Evolutionary conservation across 1,140 invertebrate genomes (phyloP), one percentile per base, ranked within the genome.

Genomic region (Limonius californicus): DNA sequence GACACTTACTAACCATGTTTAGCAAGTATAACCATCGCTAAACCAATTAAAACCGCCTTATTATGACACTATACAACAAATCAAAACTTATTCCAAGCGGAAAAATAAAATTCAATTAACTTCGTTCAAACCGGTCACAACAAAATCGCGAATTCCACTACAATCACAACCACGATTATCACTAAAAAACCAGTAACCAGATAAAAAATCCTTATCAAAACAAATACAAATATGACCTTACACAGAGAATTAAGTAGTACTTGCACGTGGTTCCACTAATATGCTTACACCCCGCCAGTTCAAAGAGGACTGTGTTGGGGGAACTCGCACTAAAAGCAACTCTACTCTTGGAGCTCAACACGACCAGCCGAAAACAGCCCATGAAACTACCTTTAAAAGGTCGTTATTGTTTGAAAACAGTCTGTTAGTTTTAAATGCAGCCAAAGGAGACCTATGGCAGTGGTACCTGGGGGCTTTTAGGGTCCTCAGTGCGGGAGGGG

Each of bases 361-460:
- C 42, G 12, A 27, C 42, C 42, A 4, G 16, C n/a, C 42, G 14
- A 45, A 45, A n/a, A 4, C 16, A 45, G 2, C 12, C 42, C 4
- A 15, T 6, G 3, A 12, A 45, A 45, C 42, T 45, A 45, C 42
- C 42, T 45, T 12, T 45, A 45, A 45, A 45, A 45, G 42, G 42
- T 45, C 42, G 42, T 45, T 45, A 45, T 45, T 45, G 42, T 45
- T 45, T 45, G 42, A n/a, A 45, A 45, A 45, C 42, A 45, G 42
- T 45, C 42, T 35, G 32, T 8, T 8, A 35, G 8, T 35, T 35
- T 35, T 8, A 35, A n/a, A n/a, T n/a, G n/a, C n/a, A n/a, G n/a
- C n/a, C n/a, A n/a, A n/a, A n/a, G n/a, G n/a, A n/a, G n/a, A n/a
- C n/a, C n/a, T n/a, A n/a, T n/a, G n/a, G n/a, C n/a, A n/a, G n/a